Percentiles rank a stretch among this genome's conserved stretches.
phyloP scores from a whole-genome alignment of 2,113 vertebrate genomes.

The Chionis minor region DNA sequence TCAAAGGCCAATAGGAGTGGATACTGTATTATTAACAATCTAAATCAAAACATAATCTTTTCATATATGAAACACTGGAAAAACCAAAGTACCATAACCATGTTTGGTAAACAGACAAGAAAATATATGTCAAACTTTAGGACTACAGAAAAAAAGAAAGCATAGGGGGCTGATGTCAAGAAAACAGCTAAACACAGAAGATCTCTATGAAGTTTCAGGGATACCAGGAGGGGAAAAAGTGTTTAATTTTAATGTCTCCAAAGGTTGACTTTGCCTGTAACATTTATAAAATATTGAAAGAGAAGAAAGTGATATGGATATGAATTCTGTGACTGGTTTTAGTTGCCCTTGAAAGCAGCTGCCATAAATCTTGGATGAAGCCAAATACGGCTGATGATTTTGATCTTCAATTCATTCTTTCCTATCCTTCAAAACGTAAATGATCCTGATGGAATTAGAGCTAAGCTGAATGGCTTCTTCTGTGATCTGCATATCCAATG shows the following conservation, averaged over 20 bases:
- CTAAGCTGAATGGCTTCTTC: slow-evolving; percentile 54
- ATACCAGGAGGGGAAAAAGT: not conserved
- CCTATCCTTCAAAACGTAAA: slow-evolving; percentile 68
- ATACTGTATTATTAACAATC: slow-evolving; percentile 22
- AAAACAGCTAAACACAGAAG: slow-evolving; percentile 33
- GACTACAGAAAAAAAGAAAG: not conserved
- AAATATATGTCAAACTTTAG: not conserved
- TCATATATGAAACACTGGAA: not conserved
- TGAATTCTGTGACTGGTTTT: slow-evolving; percentile 57
- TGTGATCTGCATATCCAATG: slow-evolving; percentile 54
- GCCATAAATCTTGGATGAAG: slow-evolving; percentile 77
- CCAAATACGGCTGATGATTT: slow-evolving; percentile 69
- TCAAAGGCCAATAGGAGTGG: slow-evolving; percentile 24
- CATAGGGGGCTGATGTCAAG: not conserved
- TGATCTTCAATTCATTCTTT: slow-evolving; percentile 73
- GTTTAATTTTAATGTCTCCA: slow-evolving; percentile 66
- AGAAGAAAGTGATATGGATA: slow-evolving; percentile 51
- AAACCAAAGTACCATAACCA: not conserved
- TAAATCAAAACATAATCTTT: slow-evolving; percentile 48
- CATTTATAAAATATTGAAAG: slow-evolving; percentile 77
- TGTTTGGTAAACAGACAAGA: not conserved
- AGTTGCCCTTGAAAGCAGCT: slow-evolving; percentile 69
- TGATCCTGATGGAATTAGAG: slow-evolving; percentile 69
- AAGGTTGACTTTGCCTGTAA: slow-evolving; percentile 61
- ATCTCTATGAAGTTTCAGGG: not conserved